Evolutionary conservation across 1,140 invertebrate genomes (phyloP), one percentile per base, ranked within the genome.

Genomic region (Philopotamus ludificatus): DNA sequence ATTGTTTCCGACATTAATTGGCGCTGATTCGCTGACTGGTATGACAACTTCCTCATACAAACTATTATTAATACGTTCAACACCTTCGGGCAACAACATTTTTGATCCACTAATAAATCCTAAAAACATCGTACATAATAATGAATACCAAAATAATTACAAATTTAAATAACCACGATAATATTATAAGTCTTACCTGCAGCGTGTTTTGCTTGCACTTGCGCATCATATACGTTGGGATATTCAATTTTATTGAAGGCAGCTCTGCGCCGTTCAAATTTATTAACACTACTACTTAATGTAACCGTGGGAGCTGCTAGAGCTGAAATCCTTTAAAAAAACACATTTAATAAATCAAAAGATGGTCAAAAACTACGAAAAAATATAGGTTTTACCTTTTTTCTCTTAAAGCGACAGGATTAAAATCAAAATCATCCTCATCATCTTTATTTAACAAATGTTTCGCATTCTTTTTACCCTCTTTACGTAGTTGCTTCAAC

Each of bases 11-110:
- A 95, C 81, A 63, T 84, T 76, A 0, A 88, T 75, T 2, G 86
- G 81, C 0, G 86, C 79, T 12, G 83, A 75, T 55, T 88, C 86
- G 64, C 85, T 85, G 12, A 90, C 84, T 1, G 95, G 95, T 73
- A 99, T 93, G 20, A 83, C 83, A 1, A 98, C 87, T 83, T 98
- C 92, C 77, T 97, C 94, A 74, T 86, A 93, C 61, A 87, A 81
- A 66, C 87, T 84, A 42, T 79, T 86, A 72, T 90, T 85, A 41
- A 86, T 87, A 68, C 89, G 84, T 21, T 83, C 76, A 16, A 91
- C 86, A 69, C 87, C 89, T 68, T 90, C 88, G 0, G 94, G 92
- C 9, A 98, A 76, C 26, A 89, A 77, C 64, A 96, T 83, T 76
- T 92, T 92, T 58, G 85, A 79, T 9, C 91, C 92, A 16, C 87